A percentile compares a stretch with the other conserved stretches of the same genome.
phyloP scores from a whole-genome alignment of 2,888 invertebrate species.

The Charanyca ferruginea region DNA sequence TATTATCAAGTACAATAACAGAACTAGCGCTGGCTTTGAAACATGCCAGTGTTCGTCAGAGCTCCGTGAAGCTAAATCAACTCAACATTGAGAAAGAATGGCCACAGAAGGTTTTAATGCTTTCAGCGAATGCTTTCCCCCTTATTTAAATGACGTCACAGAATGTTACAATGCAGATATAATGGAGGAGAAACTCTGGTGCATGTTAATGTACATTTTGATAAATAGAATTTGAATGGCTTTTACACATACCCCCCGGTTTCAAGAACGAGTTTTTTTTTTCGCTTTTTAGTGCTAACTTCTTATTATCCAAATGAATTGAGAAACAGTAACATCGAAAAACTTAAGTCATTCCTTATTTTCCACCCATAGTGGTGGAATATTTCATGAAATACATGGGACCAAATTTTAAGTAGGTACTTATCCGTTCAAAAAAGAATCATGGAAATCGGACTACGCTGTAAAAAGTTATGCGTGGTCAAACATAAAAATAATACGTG shows the following conservation, averaged over 20 bases:
- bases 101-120: constrained; percentile 55
- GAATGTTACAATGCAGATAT: constrained; percentile 50
- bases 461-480: too few relatives aligned
- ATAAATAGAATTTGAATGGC: constrained; percentile 34
- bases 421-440: too few relatives aligned
- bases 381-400: too few relatives aligned
- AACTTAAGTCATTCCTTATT: too few relatives aligned
- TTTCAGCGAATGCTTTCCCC: constrained; percentile 56
- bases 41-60: constrained; percentile 33
- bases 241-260: constrained; percentile 16
- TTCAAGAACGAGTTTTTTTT: not conserved
- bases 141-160: constrained; percentile 51
- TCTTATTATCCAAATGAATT: too few relatives aligned
- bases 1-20: constrained; percentile 37
- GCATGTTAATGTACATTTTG: constrained; percentile 40
- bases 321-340: too few relatives aligned
- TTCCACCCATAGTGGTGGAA: too few relatives aligned
- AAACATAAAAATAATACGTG: too few relatives aligned
- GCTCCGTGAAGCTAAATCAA: constrained; percentile 37
- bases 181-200: constrained; percentile 32
- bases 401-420: too few relatives aligned
- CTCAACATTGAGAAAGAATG: constrained; percentile 43
- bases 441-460: too few relatives aligned
- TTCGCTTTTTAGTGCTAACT: too few relatives aligned
- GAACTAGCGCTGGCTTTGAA: constrained; percentile 42